Percentiles rank a stretch among this genome's conserved stretches.
Conservation (phyloP, 2,888 invertebrate genomes). For the Drosophila neotestacea region DNA sequence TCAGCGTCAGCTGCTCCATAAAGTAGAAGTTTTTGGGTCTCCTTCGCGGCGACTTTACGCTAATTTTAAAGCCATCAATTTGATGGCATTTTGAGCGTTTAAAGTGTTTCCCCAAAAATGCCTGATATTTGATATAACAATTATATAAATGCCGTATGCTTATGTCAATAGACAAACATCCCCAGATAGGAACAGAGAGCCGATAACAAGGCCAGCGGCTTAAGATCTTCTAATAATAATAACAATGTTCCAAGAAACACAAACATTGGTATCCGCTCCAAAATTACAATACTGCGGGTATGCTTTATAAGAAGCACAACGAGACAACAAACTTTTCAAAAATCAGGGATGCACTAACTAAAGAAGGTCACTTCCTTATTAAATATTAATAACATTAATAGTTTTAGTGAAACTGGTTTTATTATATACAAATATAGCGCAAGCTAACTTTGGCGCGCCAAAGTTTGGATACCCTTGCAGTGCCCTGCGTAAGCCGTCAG, state of each 20-base stretch:
- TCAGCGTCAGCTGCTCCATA: slow-evolving; percentile 24
- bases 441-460: too few species aligned
- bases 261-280: slow-evolving; percentile 30
- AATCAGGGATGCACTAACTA: slow-evolving; percentile 32
- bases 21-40: not conserved
- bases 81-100: slow-evolving; percentile 68
- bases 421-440: too few species aligned
- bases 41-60: slow-evolving; percentile 38
- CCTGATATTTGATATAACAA: slow-evolving; percentile 76
- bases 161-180: slow-evolving; percentile 68
- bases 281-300: slow-evolving; percentile 55
- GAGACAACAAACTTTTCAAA: slow-evolving; percentile 3
- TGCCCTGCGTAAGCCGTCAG: too few species aligned
- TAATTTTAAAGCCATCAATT: slow-evolving; percentile 77
- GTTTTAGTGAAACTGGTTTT: not conserved
- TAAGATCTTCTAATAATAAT: slow-evolving; percentile 17
- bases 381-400: too few species aligned
- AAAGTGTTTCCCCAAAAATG: slow-evolving; percentile 57
- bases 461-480: too few species aligned
- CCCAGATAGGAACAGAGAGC: slow-evolving; percentile 26
- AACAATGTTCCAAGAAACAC: slow-evolving; percentile 36
- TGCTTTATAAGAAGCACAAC: slow-evolving; percentile 36
- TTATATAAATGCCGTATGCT: slow-evolving; percentile 72
- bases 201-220: slow-evolving; percentile 56
- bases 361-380: too few species aligned